Conservation (phyloP, 2,113 vertebrate genomes). For the Poeciliopsis occidentalis region DNA sequence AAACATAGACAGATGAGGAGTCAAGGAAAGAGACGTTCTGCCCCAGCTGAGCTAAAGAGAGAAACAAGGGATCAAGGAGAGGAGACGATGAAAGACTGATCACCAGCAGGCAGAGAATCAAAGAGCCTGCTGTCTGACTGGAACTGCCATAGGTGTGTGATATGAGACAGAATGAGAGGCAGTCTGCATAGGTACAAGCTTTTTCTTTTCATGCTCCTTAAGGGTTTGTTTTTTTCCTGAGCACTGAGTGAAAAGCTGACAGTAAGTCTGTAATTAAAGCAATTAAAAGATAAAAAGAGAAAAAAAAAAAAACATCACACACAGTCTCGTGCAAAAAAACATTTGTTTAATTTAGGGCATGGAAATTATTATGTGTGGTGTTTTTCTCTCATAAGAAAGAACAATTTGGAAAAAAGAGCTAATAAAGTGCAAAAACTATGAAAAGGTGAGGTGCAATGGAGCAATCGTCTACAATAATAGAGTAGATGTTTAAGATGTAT, state of each 20-base stretch:
- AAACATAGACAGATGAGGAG: conserved; percentile 65
- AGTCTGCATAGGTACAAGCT: conserved; percentile 23
- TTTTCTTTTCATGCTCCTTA: conserved; percentile 71
- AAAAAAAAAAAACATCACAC: conserved; percentile 55
- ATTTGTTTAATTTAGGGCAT: conserved; percentile 4
- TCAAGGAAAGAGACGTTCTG: conserved; percentile 59
- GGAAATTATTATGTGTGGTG: conserved; percentile 4
- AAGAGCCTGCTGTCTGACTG: conserved; percentile 67
- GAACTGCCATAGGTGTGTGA: conserved; percentile 65
- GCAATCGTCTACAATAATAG: too few relatives aligned
- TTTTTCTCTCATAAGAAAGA: not conserved
- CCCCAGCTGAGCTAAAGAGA: conserved; percentile 54
- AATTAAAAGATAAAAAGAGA: conserved; percentile 78
- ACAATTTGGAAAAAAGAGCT: too few relatives aligned
- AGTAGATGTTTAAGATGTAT: too few relatives aligned
- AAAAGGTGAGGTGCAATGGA: too few relatives aligned
- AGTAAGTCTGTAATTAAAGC: conserved; percentile 82
- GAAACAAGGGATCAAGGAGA: conserved; percentile 69
- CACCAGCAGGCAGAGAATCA: conserved; percentile 74
- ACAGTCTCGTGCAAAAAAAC: conserved; percentile 1
- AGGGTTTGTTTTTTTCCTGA: conserved; percentile 73
- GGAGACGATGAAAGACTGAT: conserved; percentile 77
- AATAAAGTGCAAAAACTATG: too few relatives aligned
- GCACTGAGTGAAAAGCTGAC: conserved; percentile 65
- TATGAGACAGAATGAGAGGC: conserved; percentile 38